These are phyloP conservation scores for Cephonodes hylas DNA, from an alignment of 2,888 invertebrate species.

Conservation along the genomic window DNA sequence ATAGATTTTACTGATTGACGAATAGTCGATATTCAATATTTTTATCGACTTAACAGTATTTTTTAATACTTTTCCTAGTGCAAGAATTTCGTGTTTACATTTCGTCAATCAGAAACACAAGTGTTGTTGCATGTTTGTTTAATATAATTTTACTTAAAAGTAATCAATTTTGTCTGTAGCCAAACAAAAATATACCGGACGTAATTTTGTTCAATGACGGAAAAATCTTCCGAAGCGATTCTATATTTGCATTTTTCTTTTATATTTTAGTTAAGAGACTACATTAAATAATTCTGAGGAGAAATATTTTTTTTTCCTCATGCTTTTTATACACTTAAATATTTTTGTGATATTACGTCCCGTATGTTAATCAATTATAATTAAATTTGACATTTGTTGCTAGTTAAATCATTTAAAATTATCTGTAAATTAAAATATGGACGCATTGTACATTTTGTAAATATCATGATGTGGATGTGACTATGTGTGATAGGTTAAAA, in stretches of 20 bases:
- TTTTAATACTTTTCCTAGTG: too few species aligned
- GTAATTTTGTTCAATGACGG: background rate
- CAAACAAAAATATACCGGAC: background rate
- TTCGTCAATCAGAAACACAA: background rate
- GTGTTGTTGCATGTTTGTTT: background rate
- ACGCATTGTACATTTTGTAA: constrained; percentile 56
- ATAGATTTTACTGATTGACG: too few species aligned
- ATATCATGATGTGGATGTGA: constrained; percentile 45
- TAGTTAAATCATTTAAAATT: background rate
- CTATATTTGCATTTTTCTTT: too few species aligned
- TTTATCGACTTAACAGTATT: too few species aligned
- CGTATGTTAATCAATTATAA: background rate
- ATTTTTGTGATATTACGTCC: too few species aligned
- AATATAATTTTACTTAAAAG: background rate
- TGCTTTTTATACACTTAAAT: too few species aligned
- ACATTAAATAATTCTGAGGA: too few species aligned
- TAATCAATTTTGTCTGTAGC: background rate
- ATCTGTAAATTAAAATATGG: constrained; percentile 17
- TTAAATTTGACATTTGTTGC: background rate
- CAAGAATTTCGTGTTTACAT: background rate
- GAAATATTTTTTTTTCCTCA: too few species aligned
- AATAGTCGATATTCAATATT: too few species aligned
- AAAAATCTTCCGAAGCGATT: too few species aligned
- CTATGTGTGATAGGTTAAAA: constrained; percentile 31
- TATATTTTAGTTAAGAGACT: too few species aligned